These are phyloP conservation scores for Numida meleagris DNA, from an alignment of 2,113 vertebrate genomes.

Conservation along the genomic window DNA sequence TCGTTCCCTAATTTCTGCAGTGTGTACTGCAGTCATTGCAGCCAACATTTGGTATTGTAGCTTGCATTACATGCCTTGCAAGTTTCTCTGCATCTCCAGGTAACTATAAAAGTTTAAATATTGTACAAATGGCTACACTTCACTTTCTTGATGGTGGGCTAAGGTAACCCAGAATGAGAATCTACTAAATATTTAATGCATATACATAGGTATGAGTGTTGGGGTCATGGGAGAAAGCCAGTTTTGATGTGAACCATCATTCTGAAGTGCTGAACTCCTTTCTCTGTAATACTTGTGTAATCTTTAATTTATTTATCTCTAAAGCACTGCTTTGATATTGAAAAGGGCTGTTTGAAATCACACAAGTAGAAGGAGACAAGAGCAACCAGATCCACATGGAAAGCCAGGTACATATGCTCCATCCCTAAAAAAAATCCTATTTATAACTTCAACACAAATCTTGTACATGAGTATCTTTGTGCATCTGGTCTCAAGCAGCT, in stretches of 20 bases:
- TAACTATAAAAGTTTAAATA: background rate
- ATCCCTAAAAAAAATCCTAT: background rate
- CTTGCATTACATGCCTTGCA: fast-evolving
- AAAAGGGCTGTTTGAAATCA: background rate
- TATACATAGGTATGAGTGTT: background rate
- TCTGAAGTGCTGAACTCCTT: background rate
- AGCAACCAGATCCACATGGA: background rate
- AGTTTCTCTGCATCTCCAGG: background rate
- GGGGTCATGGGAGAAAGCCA: background rate
- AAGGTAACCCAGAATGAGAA: background rate
- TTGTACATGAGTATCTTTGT: background rate
- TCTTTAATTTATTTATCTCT: slow-evolving; percentile 8
- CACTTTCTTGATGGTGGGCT: background rate
- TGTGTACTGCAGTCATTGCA: background rate
- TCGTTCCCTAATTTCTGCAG: background rate
- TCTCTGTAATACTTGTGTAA: background rate
- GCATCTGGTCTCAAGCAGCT: background rate
- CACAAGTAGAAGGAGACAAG: background rate
- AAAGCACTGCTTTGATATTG: background rate
- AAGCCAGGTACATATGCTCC: background rate
- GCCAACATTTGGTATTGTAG: background rate
- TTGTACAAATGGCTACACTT: background rate
- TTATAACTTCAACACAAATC: background rate
- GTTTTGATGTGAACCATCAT: background rate
- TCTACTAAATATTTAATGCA: background rate